A percentile compares a stretch with the other conserved stretches of the same genome.
Conservation (phyloP, 2,113 vertebrate species). For the Tenrec ecaudatus region DNA sequence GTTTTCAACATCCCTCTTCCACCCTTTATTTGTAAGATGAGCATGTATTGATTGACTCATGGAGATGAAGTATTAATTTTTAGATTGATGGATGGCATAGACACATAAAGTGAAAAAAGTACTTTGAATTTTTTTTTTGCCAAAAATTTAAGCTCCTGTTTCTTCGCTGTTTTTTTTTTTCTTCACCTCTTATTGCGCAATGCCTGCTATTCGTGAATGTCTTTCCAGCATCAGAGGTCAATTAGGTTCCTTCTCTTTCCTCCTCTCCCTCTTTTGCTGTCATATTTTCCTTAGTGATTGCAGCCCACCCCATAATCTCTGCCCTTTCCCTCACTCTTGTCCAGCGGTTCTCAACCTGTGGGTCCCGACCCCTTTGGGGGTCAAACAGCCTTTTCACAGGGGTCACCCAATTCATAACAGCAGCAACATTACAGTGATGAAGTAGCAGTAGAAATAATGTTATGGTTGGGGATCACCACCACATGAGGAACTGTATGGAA, state of each 20-base stretch:
- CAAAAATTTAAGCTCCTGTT: not conserved
- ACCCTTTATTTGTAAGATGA: not conserved
- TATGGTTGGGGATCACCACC: too few relatives aligned
- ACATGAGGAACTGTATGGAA: too few relatives aligned
- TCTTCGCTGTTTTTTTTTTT: not conserved
- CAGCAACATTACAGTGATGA: too few relatives aligned
- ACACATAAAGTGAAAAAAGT: not conserved
- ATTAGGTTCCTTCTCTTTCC: not conserved
- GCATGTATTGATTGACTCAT: not conserved
- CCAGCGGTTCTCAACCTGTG: too few relatives aligned
- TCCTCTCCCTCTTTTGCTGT: not conserved
- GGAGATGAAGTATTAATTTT: not conserved
- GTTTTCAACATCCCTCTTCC: not conserved
- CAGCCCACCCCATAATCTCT: not conserved
- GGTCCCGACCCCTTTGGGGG: too few relatives aligned
- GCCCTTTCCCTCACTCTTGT: not conserved
- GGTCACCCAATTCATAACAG: too few relatives aligned
- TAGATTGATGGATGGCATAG: not conserved
- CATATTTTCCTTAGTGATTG: not conserved
- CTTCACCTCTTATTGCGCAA: not conserved
- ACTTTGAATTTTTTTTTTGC: slow-evolving; percentile 34
- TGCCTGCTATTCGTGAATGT: not conserved
- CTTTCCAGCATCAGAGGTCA: not conserved
- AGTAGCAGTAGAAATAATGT: too few relatives aligned
- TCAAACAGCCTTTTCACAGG: too few relatives aligned